A percentile compares a stretch with the other conserved stretches of the same genome.
Evolutionary conservation across 2,797 vertebrate genomes (phyloP).

Genomic region (Typhlichthys eigenmanni): DNA sequence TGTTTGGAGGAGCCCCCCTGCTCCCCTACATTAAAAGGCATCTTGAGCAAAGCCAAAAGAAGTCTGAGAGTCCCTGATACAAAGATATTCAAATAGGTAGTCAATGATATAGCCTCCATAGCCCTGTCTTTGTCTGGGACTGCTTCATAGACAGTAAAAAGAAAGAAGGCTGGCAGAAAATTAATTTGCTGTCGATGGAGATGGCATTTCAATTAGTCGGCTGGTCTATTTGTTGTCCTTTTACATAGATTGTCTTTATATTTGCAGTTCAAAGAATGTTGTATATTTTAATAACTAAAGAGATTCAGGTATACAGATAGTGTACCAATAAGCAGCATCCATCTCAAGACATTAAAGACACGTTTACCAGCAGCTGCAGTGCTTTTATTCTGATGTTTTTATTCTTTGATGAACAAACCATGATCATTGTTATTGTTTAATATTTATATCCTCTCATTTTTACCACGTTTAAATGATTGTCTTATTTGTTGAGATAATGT

Average conservation of each 20-base stretch:
- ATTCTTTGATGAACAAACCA: background rate
- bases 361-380: background rate
- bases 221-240: conserved; percentile 26
- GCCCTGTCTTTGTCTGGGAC: conserved; percentile 33
- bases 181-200: conserved; percentile 19
- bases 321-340: background rate
- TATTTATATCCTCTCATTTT: background rate
- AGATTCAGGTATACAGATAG: too few relatives aligned
- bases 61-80: conserved; percentile 11
- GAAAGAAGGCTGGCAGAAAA: background rate
- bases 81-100: conserved; percentile 34
- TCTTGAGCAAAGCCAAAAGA: conserved; percentile 36
- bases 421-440: background rate
- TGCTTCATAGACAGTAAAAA: conserved; percentile 16
- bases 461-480: background rate
- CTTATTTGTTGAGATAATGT: conserved; percentile 7
- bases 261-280: background rate
- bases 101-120: conserved; percentile 30
- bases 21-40: conserved; percentile 46
- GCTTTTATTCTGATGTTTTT: background rate
- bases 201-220: conserved; percentile 31
- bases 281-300: too few relatives aligned
- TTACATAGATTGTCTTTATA: conserved; percentile 7
- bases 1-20: conserved; percentile 40
- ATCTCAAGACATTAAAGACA: background rate